Base-by-base conservation (phyloP, 1,140 invertebrate species). In the Paracyclopina nana region DNA sequence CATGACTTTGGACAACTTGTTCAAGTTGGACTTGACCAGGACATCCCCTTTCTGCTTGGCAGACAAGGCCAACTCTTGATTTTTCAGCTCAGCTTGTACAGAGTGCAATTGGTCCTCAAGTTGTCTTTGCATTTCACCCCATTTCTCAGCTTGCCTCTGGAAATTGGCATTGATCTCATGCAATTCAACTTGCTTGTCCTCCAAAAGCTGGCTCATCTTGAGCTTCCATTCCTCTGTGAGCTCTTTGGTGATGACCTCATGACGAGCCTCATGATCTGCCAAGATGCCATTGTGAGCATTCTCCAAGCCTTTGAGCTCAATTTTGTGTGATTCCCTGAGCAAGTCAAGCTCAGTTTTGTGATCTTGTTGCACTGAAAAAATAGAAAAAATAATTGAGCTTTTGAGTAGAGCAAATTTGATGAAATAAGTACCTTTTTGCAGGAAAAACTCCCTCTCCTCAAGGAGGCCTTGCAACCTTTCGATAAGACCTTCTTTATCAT, bases 1-100 rank as follows among this genome's bases (percentile, higher is more conserved):
- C 6, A 16, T 48, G 2, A 48, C n/a, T 12, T 48, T 48, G 18
- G 18, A 26, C 16, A 48, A 28, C 45, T 38, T 38, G 8, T 38
- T 38, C 5, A 16, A 20, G 20, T 16, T 20, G 20, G 34, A n/a
- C 20, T 38, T n/a, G n/a, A 38, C 14, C 20, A 16, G 34, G 20
- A 38, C n/a, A 38, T 38, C 34, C 5, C 34, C 34, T 20, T 38
- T 38, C n/a, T 38, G 14, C 34, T 38, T 38, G 9, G 34, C 34
- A n/a, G n/a, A 16, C 3, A 20, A 38, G 8, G 20, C n/a, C 14
- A 20, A n/a, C 9, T 38, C 34, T 16, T 38, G 34, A 5, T 38
- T 20, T 9, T 38, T 38, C n/a, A 38, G 14, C 34, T 38, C 34
- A 38, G 14, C 20, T 38, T 38, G 34, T 20, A 38, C 5, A 9